A percentile compares a stretch with the other conserved stretches of the same genome.
Evolutionary conservation across 2,888 invertebrate species (phyloP).

Genomic region (Hermaeophaga mercurialis): DNA sequence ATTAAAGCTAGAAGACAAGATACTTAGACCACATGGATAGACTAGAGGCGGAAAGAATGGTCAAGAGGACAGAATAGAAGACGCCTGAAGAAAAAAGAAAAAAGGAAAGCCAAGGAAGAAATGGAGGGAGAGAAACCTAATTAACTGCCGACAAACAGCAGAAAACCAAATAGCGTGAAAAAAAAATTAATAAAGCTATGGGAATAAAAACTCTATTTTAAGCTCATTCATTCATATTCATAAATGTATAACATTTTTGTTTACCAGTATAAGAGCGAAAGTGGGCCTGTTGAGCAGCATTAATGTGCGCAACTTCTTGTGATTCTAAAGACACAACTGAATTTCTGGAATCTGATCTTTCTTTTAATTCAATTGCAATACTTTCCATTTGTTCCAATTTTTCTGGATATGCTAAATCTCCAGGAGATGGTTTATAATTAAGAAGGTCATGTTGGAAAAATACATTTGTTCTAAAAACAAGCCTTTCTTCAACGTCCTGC

Average conservation of each 20-base stretch:
- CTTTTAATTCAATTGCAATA: conserved; percentile 52
- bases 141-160: no score
- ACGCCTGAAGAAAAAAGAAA: no score
- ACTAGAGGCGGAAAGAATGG: no score
- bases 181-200: no score
- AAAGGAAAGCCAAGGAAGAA: no score
- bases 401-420: conserved; percentile 97
- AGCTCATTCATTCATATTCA: neutral
- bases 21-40: no score
- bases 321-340: conserved; percentile 74
- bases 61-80: no score
- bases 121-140: no score
- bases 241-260: conserved; percentile 1
- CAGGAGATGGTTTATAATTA: conserved; percentile 85
- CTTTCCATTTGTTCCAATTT: conserved; percentile 97
- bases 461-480: conserved; percentile 93
- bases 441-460: conserved; percentile 92
- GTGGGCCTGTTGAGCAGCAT: conserved; percentile 54
- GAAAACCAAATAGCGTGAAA: no score
- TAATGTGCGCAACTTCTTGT: conserved; percentile 73
- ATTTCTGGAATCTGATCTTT: conserved; percentile 69
- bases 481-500: conserved; percentile 93
- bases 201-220: no score
- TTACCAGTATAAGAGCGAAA: conserved; percentile 58
- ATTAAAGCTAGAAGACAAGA: no score